Evolutionary conservation across 2,797 vertebrate species (phyloP).

Genomic region (Clarias fuscus): DNA sequence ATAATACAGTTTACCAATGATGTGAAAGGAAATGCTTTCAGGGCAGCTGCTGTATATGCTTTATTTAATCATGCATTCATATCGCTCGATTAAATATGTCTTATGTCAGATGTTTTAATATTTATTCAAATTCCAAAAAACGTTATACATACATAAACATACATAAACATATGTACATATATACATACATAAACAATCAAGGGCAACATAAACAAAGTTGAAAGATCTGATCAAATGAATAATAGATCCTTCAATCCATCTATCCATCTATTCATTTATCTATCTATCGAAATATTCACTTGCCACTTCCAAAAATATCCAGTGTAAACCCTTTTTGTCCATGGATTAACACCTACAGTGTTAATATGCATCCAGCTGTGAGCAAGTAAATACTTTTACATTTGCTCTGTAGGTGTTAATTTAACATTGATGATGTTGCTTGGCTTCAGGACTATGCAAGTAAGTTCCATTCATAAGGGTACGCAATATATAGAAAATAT

Average conservation of each 20-base stretch:
- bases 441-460: background rate
- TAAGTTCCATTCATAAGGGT: background rate
- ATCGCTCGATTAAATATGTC: background rate
- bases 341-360: slow-evolving; percentile 6
- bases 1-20: background rate
- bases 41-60: background rate
- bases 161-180: no score
- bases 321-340: background rate
- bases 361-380: slow-evolving; percentile 11
- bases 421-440: background rate
- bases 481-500: background rate
- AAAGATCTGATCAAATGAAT: background rate
- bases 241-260: background rate
- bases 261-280: background rate
- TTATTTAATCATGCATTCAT: background rate
- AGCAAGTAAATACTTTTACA: slow-evolving; percentile 5
- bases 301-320: background rate
- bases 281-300: background rate
- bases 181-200: background rate
- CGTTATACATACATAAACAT: background rate
- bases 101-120: background rate
- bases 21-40: background rate
- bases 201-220: background rate
- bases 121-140: background rate
- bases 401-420: slow-evolving; percentile 25